Conservation (phyloP, 2,113 vertebrate species). For the Heptranchias perlo region DNA sequence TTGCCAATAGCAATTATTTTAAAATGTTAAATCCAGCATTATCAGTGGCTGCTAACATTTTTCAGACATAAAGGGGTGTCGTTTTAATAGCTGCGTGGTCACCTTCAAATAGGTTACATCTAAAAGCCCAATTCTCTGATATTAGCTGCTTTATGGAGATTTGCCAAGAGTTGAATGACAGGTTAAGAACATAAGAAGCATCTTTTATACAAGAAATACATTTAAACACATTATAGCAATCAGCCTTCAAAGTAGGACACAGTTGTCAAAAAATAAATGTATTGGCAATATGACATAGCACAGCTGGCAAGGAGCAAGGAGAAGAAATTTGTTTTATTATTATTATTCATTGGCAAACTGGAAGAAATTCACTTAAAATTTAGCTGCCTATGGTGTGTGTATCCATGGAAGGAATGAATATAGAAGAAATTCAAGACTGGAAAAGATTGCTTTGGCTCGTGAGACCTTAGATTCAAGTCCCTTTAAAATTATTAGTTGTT, state of each 20-base stretch:
- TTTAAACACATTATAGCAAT: not conserved
- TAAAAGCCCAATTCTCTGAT: not conserved
- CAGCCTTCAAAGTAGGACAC: not conserved
- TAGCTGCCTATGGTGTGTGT: not conserved
- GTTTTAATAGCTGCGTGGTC: not conserved
- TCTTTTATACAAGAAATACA: not conserved
- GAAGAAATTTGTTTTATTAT: conserved; percentile 6
- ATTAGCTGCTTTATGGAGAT: not conserved
- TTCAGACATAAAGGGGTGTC: not conserved
- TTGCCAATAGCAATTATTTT: not conserved
- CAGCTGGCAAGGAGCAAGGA: not conserved
- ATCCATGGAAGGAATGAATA: not conserved
- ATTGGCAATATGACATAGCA: not conserved
- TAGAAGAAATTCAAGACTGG: not conserved
- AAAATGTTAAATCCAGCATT: not conserved
- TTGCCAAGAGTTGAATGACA: not conserved
- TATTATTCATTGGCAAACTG: not conserved
- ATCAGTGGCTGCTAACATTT: not conserved
- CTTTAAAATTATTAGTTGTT: not conserved
- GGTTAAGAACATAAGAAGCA: not conserved
- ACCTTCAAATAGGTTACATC: not conserved
- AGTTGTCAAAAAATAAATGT: not conserved
- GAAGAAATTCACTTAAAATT: not conserved
- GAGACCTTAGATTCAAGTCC: not conserved
- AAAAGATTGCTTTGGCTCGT: not conserved